Conservation (phyloP, 2,888 invertebrate genomes). For the Oegoconia quadripuncta region DNA sequence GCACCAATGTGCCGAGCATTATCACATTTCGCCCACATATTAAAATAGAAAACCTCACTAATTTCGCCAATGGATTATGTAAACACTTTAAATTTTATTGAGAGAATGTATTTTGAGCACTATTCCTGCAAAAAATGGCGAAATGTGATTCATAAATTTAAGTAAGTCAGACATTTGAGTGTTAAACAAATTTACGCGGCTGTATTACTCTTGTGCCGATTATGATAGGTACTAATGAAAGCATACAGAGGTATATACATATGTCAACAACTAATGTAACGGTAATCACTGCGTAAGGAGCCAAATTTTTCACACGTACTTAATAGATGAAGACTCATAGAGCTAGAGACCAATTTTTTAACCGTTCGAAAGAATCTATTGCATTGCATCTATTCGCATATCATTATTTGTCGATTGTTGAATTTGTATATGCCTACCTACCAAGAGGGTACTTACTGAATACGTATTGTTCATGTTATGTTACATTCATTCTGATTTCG, state of each 20-base stretch:
- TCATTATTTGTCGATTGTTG: too few relatives aligned
- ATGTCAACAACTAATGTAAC: constrained; percentile 45
- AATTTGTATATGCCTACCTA: too few relatives aligned
- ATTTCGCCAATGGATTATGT: constrained; percentile 26
- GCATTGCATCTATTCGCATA: too few relatives aligned
- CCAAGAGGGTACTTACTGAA: too few relatives aligned
- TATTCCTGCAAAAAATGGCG: constrained; percentile 16
- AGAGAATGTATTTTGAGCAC: constrained; percentile 24
- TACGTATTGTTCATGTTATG: too few relatives aligned
- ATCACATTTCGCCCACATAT: constrained; percentile 51
- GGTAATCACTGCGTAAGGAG: constrained; percentile 40
- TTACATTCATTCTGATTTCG: too few relatives aligned
- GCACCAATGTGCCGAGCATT: constrained; percentile 49
- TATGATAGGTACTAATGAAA: constrained; percentile 39
- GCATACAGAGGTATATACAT: constrained; percentile 34
- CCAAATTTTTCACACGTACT: constrained; percentile 47
- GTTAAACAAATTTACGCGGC: constrained; percentile 24
- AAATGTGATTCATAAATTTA: constrained; percentile 24
- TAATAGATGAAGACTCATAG: constrained; percentile 20
- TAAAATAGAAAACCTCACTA: constrained; percentile 33
- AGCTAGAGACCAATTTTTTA: not conserved
- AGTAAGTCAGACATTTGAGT: constrained; percentile 20
- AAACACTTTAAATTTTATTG: constrained; percentile 31
- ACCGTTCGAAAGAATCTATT: too few relatives aligned
- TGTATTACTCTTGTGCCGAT: constrained; percentile 32